Evolutionary conservation across 2,113 vertebrate genomes (phyloP), one percentile per base, ranked within the genome.

Genomic region (Planiliza haematocheilus): DNA sequence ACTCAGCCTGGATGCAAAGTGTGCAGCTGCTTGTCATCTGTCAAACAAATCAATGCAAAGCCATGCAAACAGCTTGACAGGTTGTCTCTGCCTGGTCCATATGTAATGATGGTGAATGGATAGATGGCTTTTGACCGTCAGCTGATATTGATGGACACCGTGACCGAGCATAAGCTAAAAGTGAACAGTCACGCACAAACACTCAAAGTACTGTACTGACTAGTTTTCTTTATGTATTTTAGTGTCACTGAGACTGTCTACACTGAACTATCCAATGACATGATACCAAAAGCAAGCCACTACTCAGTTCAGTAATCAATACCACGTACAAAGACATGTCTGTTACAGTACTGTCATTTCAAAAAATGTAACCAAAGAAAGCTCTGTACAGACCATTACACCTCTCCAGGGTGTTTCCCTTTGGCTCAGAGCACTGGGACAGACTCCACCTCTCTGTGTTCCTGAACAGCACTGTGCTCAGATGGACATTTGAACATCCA

Each of bases 31-130:
- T 76, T 43, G 63, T 85, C 65, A 85, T 74, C n/a, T 52, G 58
- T 77, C 81, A 94, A 90, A 87, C 92, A 94, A 94, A 94, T 92
- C 0, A 34, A 84, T 43, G 62, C 81, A 86, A 78, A 85, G 81
- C 53, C 64, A 94, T 90, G 91, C 91, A 94, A 94, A 94, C 50
- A 39, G 7, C 30, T 45, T 70, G 57, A 89, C 66, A 55, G 16
- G 38, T 51, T 52, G n/a, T 58, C 10, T 24, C 11, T 60, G 18
- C 52, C 50, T 59, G 24, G 24, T 30, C 2, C 24, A 30, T 30
- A 30, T 5, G 5, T 5, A 30, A 30, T 30, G 24, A 30, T 30
- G 24, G 24, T 30, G 24, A 30, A 30, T 30, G 7, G 8, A 7
- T 7, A 46, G 21, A 70, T 36, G 57, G 55, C 34, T 59, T 46